These are phyloP conservation scores for Embidobia sp. DNA, from an alignment of 2,888 invertebrate genomes.

Conservation along the genomic window DNA sequence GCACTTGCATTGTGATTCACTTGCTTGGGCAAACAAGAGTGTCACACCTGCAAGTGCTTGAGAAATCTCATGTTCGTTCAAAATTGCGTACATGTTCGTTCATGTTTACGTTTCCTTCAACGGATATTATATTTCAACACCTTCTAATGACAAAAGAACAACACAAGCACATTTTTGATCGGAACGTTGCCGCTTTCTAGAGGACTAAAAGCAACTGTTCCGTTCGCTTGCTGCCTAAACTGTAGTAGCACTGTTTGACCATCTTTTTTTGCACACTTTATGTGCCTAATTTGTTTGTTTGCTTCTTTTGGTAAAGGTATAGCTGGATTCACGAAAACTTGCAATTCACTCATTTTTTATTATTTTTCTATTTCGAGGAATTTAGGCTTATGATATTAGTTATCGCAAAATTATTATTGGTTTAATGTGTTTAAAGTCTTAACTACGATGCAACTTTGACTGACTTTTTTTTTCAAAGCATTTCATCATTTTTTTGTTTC, in stretches of 20 bases:
- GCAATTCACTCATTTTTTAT: no score
- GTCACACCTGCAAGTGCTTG: neutral
- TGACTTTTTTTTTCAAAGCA: no score
- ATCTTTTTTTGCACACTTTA: neutral
- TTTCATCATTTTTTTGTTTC: no score
- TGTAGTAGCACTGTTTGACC: conserved; percentile 26
- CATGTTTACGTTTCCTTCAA: conserved; percentile 9
- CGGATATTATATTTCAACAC: neutral
- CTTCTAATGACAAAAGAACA: conserved; percentile 15
- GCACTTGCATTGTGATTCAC: neutral
- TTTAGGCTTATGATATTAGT: no score
- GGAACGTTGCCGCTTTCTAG: neutral
- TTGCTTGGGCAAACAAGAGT: neutral
- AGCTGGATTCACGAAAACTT: no score
- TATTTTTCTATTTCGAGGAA: no score
- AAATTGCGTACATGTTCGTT: neutral
- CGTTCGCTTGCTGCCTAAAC: conserved; percentile 6
- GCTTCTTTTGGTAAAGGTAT: no score
- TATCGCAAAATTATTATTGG: no score
- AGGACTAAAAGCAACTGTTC: neutral
- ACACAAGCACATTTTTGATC: neutral
- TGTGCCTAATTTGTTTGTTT: no score
- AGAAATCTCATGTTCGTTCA: conserved; percentile 3
- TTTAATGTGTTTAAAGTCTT: no score
- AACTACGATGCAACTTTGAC: no score